These are phyloP conservation scores for Cardiocondyla obscurior DNA, from an alignment of 1,140 invertebrate genomes.

Conservation along the genomic window DNA sequence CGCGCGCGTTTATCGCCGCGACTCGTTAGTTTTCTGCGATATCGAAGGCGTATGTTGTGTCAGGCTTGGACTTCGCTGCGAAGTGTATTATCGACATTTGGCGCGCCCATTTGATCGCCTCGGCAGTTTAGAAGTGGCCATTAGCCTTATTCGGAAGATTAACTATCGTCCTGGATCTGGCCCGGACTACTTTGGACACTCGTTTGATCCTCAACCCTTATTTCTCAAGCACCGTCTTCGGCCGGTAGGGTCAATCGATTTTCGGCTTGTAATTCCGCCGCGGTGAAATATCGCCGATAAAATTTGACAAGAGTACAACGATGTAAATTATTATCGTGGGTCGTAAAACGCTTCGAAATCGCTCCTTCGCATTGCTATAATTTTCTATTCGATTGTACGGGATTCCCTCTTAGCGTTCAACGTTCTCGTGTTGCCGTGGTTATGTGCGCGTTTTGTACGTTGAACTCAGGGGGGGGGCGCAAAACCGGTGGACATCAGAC, in stretches of 20 bases:
- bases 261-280: constrained; percentile 38
- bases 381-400: not conserved
- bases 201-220: constrained; percentile 29
- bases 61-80: constrained; percentile 26
- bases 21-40: constrained; percentile 43
- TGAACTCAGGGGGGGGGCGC: not conserved
- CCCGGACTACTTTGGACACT: constrained; percentile 44
- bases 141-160: constrained; percentile 69
- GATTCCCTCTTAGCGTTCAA: not conserved
- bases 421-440: not conserved
- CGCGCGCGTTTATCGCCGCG: constrained; percentile 33
- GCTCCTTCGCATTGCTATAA: not conserved
- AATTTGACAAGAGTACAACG: not conserved
- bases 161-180: constrained; percentile 58
- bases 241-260: constrained; percentile 44
- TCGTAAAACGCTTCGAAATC: not conserved
- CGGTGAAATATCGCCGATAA: constrained; percentile 30
- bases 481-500: constrained; percentile 57
- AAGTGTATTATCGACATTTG: constrained; percentile 71
- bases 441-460: not conserved
- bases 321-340: not conserved
- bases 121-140: constrained; percentile 68
- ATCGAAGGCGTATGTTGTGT: constrained; percentile 55
- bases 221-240: constrained; percentile 30
- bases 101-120: constrained; percentile 67